phyloP scores from a whole-genome alignment of 2,888 invertebrate species.

The Tinea trinotella region DNA sequence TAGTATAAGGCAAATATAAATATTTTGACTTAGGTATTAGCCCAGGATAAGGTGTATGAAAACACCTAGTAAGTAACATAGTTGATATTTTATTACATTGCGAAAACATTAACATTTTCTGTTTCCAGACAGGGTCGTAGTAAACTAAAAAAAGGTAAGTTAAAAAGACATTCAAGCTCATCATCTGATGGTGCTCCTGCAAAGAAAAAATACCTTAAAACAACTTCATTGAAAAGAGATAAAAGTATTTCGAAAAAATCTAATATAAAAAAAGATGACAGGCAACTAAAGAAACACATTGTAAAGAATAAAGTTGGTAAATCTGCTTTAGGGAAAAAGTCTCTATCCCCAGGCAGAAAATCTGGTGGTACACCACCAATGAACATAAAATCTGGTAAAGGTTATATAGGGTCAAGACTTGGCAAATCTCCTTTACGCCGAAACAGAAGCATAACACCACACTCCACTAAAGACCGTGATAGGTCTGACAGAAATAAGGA shows the following conservation, averaged over 20 bases:
- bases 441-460: slow-evolving; percentile 53
- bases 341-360: slow-evolving; percentile 64
- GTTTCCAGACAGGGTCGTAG: slow-evolving; percentile 53
- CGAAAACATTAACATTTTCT: no score
- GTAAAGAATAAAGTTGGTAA: slow-evolving; percentile 44
- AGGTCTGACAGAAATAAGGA: slow-evolving; percentile 45
- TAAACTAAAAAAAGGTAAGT: slow-evolving; percentile 48
- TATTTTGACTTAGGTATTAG: no score
- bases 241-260: slow-evolving; percentile 61
- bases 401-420: slow-evolving; percentile 40
- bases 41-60: no score
- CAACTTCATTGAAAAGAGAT: slow-evolving; percentile 49
- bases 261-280: slow-evolving; percentile 55
- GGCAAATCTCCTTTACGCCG: slow-evolving; percentile 60
- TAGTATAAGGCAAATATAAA: no score
- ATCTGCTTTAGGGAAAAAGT: slow-evolving; percentile 55
- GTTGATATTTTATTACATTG: no score
- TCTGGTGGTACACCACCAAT: slow-evolving; percentile 67
- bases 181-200: slow-evolving; percentile 75
- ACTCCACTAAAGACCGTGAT: slow-evolving; percentile 57
- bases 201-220: slow-evolving; percentile 68
- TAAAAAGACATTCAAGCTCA: slow-evolving; percentile 73
- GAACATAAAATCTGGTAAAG: slow-evolving; percentile 56
- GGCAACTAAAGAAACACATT: slow-evolving; percentile 51
- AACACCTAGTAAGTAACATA: no score